These are phyloP conservation scores for Papilio aristodemus DNA, from an alignment of 1,140 invertebrate genomes.

Conservation along the genomic window DNA sequence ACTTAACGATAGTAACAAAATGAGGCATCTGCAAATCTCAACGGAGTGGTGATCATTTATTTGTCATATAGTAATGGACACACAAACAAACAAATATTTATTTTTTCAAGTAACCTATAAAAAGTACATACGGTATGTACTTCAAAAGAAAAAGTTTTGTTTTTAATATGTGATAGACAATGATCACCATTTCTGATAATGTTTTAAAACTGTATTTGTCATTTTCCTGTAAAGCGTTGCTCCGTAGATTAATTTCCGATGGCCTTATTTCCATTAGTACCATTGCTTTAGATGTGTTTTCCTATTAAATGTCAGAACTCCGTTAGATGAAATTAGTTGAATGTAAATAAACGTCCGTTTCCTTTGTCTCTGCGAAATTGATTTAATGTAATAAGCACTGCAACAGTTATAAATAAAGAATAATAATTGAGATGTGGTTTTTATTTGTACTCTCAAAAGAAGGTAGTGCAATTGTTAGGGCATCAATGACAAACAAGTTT, in stretches of 20 bases:
- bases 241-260: background rate
- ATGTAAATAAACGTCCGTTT: conserved; percentile 62
- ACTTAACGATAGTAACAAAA: conserved; percentile 49
- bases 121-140: no score
- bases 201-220: conserved; percentile 21
- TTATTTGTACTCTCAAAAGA: conserved; percentile 16
- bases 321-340: conserved; percentile 42
- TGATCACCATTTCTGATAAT: background rate
- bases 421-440: conserved; percentile 54
- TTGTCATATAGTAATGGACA: background rate
- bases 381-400: conserved; percentile 67
- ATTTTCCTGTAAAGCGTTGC: background rate
- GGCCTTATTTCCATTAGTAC: conserved; percentile 46
- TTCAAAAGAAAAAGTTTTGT: background rate
- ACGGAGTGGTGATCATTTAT: background rate
- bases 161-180: background rate
- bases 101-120: no score
- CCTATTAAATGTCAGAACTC: conserved; percentile 36
- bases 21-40: background rate
- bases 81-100: background rate
- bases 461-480: background rate
- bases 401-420: conserved; percentile 69
- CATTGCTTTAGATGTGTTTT: conserved; percentile 49
- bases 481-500: background rate
- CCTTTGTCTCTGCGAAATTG: conserved; percentile 68